These are phyloP conservation scores for Cephalopachus bancanus DNA, from an alignment of 2,797 vertebrate species.

Conservation along the genomic window DNA sequence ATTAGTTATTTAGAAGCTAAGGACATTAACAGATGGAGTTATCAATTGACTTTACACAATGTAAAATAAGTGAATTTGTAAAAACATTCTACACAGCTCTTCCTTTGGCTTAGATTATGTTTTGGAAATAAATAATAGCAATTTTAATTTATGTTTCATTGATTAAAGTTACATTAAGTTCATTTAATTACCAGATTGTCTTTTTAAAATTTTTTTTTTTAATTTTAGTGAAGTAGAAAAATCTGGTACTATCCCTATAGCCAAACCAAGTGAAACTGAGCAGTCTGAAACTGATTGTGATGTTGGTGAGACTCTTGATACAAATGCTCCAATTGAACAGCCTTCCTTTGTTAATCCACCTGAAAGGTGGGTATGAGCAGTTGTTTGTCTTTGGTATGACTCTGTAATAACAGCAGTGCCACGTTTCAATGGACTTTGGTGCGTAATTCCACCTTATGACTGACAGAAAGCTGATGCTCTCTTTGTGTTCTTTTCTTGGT, in stretches of 20 bases:
- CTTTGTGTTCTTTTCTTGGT: slow-evolving; percentile 49
- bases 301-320: slow-evolving; percentile 90
- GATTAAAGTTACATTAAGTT: background rate
- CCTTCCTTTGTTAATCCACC: slow-evolving; percentile 92
- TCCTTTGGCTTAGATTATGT: slow-evolving; percentile 49
- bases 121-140: slow-evolving; percentile 23
- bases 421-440: background rate
- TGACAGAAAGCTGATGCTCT: background rate
- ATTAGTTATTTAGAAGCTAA: background rate
- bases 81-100: background rate
- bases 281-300: slow-evolving; percentile 91
- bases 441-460: slow-evolving; percentile 15
- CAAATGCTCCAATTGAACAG: slow-evolving; percentile 91
- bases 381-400: background rate
- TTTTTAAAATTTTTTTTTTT: slow-evolving; percentile 85
- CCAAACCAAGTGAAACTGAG: slow-evolving; percentile 94
- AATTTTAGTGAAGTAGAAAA: slow-evolving; percentile 95
- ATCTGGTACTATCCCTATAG: slow-evolving; percentile 90
- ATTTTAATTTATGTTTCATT: background rate
- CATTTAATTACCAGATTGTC: slow-evolving; percentile 44
- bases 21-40: background rate
- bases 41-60: background rate
- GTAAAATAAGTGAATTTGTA: background rate
- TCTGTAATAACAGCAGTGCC: background rate
- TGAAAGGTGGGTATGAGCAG: slow-evolving; percentile 92